phyloP scores from a whole-genome alignment of 2,888 invertebrate species.

The Muscina levida region DNA sequence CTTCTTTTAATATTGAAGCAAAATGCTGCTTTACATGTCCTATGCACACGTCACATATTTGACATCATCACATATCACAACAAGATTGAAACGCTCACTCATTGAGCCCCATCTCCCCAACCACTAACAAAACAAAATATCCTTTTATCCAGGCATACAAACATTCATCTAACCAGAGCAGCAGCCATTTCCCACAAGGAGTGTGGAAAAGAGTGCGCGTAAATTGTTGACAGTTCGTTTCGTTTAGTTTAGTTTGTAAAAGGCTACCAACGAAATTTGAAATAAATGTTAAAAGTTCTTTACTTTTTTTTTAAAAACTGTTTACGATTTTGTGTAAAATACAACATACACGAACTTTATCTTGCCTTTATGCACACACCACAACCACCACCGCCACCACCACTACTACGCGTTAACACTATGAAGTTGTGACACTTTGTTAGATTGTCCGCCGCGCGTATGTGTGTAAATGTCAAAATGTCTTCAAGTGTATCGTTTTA shows the following conservation, averaged over 20 bases:
- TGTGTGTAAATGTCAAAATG: neutral
- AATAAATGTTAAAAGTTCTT: slow-evolving; percentile 30
- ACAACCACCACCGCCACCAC: neutral
- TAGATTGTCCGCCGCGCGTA: slow-evolving; percentile 18
- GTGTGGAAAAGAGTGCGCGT: neutral
- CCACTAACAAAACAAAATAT: too few relatives aligned
- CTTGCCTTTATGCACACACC: too few relatives aligned
- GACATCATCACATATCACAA: too few relatives aligned
- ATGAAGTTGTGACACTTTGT: slow-evolving; percentile 9
- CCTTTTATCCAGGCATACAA: too few relatives aligned
- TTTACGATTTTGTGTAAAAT: neutral
- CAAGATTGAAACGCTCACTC: too few relatives aligned
- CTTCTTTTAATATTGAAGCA: too few relatives aligned
- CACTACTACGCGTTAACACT: neutral
- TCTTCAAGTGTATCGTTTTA: slow-evolving; percentile 13
- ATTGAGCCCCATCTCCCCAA: too few relatives aligned
- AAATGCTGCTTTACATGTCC: too few relatives aligned
- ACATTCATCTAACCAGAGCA: too few relatives aligned
- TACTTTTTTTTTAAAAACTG: slow-evolving; percentile 23
- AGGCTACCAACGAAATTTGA: neutral
- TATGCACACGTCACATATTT: too few relatives aligned
- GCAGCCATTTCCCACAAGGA: neutral
- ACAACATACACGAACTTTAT: too few relatives aligned
- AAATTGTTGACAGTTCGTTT: slow-evolving; percentile 2
- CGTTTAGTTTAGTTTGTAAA: neutral